Evolutionary conservation across 1,140 invertebrate species (phyloP), one percentile per base, ranked within the genome.

Genomic region (Magallana ariakensis): DNA sequence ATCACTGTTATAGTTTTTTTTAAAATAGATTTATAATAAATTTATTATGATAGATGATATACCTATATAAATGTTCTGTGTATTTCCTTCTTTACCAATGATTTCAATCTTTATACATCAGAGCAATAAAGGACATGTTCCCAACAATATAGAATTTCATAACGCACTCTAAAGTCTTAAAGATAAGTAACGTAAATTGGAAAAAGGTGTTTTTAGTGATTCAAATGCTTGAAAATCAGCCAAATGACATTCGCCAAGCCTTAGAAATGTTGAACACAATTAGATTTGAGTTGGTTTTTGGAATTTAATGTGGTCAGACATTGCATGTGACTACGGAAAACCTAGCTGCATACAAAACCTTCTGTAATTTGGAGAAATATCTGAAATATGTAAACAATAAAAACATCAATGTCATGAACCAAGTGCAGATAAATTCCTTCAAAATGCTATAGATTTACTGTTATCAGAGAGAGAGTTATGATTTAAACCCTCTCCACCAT

Each of bases 361-460:
- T 75, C 22, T 13, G 9, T 75, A 75, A 60, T 11, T 26, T 26
- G 22, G 22, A 13, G 33, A 75, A 75, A 75, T 26, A 75, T 75
- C 66, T 26, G 22, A 75, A 26, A 75, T 75, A 26, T 75, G 66
- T 26, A 75, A 33, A 75, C 22, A 9, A 75, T 75, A 26, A 75
- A 75, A 75, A 75, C 66, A 26, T 75, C 66, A 26, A 11, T 75
- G 22, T 22, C 66, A 75, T 75, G 22, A 75, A 75, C 9, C 10
- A 75, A 13, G 5, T 26, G 26, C 13, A 19, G 22, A 75, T 70
- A 70, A 26, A 70, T 70, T 75, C 13, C 10, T 26, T 1, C 13
- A 22, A 75, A 75, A 75, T 75, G 66, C 22, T 26, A 75, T 75
- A 75, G 33, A 75, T 75, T 75, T 75, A 13, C 66, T 26, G 1